Percentiles rank a stretch among this genome's conserved stretches.
phyloP scores from a whole-genome alignment of 2,888 invertebrate genomes.

The Drosophila algonquin region DNA sequence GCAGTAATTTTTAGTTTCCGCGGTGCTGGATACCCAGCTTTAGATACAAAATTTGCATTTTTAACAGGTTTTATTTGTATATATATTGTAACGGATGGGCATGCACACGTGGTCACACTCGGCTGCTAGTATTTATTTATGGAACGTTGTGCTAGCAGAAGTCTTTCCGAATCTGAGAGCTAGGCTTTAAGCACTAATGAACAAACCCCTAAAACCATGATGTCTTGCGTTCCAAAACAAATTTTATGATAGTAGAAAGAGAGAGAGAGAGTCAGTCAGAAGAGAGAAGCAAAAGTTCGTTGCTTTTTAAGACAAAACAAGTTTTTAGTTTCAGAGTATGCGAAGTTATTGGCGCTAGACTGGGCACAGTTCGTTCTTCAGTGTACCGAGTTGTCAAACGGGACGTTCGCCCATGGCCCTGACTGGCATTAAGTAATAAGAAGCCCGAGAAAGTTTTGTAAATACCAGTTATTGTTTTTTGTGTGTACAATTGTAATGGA shows the following conservation, averaged over 20 bases:
- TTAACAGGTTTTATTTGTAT: too few species aligned
- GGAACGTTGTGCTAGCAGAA: too few species aligned
- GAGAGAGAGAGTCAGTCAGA: conserved; percentile 21
- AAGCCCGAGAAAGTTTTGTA: conserved; percentile 66
- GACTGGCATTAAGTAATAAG: conserved; percentile 28
- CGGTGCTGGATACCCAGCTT: too few species aligned
- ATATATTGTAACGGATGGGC: too few species aligned
- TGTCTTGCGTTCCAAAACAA: conserved; percentile 13
- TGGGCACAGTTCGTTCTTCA: conserved; percentile 48
- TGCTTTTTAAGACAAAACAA: conserved; percentile 39
- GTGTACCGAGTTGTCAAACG: conserved; percentile 42
- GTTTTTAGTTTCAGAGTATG: conserved; percentile 38
- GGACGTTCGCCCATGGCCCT: conserved; percentile 28
- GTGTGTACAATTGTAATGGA: conserved; percentile 46
- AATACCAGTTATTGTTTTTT: conserved; percentile 48
- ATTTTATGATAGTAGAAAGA: neutral
- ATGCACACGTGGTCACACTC: too few species aligned
- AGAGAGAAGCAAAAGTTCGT: conserved; percentile 45
- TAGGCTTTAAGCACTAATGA: too few species aligned
- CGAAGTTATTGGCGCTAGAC: conserved; percentile 1
- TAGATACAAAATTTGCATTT: too few species aligned
- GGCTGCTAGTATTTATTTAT: too few species aligned
- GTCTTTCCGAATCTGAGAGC: too few species aligned
- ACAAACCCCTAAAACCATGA: neutral
- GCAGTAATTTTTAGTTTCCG: too few species aligned